Evolutionary conservation across 2,797 vertebrate genomes (phyloP), one percentile per base, ranked within the genome.

Genomic region (Stomatorhinus walkeri): DNA sequence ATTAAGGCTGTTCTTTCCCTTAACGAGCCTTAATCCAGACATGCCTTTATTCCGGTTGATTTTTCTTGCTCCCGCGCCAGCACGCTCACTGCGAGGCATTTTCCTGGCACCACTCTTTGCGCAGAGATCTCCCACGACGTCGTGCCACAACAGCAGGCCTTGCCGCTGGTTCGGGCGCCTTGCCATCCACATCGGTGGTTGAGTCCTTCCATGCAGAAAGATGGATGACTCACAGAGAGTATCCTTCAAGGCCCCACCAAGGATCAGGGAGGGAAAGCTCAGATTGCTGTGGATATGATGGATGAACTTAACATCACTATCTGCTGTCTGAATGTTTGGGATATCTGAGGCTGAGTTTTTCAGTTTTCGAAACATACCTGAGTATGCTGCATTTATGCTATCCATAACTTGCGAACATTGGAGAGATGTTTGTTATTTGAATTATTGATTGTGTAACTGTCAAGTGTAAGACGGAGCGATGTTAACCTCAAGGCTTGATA

Each of bases 21-120:
- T 94, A 94, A 95, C 93, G 93, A 95, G 94, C 94, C 94, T 93
- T 95, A 95, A 95, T 96, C 95, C 94, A 94, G 93, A 94, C 93
- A 95, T 94, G 95, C 94, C 94, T 95, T 95, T 92, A 94, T 94
- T 95, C 94, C 91, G 93, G 93, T 94, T 94, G 92, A 93, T 94
- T 94, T 93, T 91, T 89, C 90, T 92, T 92, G 92, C 61, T 88
- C 90, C 5, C 52, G 89, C 93, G 94, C 94, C 94, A 92, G 89
- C 90, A 87, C 48, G 89, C 91, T 90, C 64, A 89, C 91, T 90
- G 92, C 92, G 91, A 93, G 90, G 92, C 91, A 85, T 92, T 92
- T 90, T 84, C 91, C 91, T 91, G 90, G 90, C 91, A 90, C 88
- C 87, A 19, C 90, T 94, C 90, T 88, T 64, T 91, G 91, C 89